Evolutionary conservation across 2,797 vertebrate genomes (phyloP).

Genomic region (Hemibagrus guttatus): DNA sequence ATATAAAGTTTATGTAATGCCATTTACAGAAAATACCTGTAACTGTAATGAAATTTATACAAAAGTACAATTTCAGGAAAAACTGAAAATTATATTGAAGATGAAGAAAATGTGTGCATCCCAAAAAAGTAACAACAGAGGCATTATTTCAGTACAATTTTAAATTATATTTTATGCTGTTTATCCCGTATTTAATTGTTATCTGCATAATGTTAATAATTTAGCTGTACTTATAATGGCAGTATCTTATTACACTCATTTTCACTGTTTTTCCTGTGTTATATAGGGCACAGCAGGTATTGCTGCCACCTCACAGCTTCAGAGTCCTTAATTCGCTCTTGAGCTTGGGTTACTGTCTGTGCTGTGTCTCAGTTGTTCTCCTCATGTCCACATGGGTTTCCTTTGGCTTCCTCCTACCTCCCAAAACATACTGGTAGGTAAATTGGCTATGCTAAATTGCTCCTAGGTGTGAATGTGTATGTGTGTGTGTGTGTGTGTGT

Average conservation of each 20-base stretch:
- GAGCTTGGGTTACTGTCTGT: neutral
- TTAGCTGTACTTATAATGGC: neutral
- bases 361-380: neutral
- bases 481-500: neutral
- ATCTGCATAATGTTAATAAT: neutral
- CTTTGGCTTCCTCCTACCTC: neutral
- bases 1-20: neutral
- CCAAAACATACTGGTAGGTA: neutral
- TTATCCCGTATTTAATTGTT: neutral
- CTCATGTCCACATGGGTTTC: neutral
- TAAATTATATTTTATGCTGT: neutral
- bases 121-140: neutral
- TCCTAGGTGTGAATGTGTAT: slow-evolving; percentile 8
- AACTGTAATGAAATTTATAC: neutral
- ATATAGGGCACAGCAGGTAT: neutral
- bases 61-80: too few species aligned
- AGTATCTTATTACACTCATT: neutral
- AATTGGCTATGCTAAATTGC: neutral
- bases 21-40: too few species aligned
- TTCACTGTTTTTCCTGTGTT: neutral
- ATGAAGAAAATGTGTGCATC: neutral
- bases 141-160: neutral
- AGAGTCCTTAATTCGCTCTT: neutral
- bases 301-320: neutral
- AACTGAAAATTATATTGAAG: neutral